Percentiles rank a stretch among this genome's conserved stretches.
phyloP scores from a whole-genome alignment of 2,797 vertebrate species.

The Malurus splendens region DNA sequence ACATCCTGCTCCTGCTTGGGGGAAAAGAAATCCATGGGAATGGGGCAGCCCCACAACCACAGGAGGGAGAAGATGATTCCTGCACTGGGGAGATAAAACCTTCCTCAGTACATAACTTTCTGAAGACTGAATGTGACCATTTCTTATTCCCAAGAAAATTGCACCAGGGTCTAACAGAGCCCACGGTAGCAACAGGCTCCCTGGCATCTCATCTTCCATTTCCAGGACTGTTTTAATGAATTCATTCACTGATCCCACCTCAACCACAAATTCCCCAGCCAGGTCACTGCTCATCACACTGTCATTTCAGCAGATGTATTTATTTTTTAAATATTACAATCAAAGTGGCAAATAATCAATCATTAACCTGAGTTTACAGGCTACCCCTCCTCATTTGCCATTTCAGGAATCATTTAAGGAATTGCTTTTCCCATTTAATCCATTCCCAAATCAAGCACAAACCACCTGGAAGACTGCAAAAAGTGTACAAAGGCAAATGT shows the following conservation, averaged over 20 bases:
- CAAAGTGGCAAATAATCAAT: neutral
- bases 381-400: neutral
- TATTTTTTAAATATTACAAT: neutral
- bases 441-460: neutral
- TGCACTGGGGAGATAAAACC: neutral
- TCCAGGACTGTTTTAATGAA: neutral
- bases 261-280: neutral
- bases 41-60: neutral
- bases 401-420: neutral
- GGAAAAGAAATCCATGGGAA: neutral
- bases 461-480: neutral
- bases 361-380: neutral
- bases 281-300: neutral
- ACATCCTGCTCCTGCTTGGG: fast-evolving
- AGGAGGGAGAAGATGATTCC: fast-evolving
- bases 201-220: neutral
- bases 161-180: neutral
- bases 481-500: neutral
- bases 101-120: neutral
- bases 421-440: neutral
- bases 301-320: neutral
- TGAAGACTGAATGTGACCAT: neutral
- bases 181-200: neutral
- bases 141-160: neutral
- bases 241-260: neutral